Evolutionary conservation across 2,888 invertebrate genomes (phyloP).

Genomic region (Polylopha cassiicola): DNA sequence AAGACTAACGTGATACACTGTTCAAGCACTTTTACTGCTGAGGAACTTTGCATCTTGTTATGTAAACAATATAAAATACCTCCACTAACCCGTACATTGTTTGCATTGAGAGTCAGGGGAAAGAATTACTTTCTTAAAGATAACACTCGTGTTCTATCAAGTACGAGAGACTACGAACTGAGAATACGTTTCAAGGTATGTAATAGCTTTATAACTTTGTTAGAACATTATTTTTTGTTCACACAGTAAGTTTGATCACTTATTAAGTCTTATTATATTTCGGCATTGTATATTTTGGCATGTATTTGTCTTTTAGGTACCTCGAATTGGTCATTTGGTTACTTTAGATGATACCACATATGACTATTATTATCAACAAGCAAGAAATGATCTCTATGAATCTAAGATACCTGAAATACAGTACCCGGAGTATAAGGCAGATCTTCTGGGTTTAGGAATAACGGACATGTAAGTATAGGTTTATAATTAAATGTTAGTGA

Average conservation of each 20-base stretch:
- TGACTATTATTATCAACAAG: conserved; percentile 92
- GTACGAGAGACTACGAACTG: conserved; percentile 81
- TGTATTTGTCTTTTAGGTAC: conserved; percentile 67
- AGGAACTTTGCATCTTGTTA: conserved; percentile 83
- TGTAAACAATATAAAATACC: conserved; percentile 85
- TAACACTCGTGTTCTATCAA: conserved; percentile 63
- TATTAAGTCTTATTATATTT: too few species aligned
- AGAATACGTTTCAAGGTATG: conserved; percentile 87
- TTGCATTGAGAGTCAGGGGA: conserved; percentile 82
- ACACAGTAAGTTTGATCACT: too few species aligned
- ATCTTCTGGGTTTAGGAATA: conserved; percentile 89
- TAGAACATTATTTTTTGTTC: conserved; percentile 1
- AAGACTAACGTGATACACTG: conserved; percentile 61
- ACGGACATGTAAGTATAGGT: conserved; percentile 84
- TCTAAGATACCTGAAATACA: conserved; percentile 87
- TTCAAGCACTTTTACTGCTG: conserved; percentile 71
- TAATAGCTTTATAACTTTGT: conserved; percentile 5
- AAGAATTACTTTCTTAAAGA: conserved; percentile 83
- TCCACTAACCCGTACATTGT: conserved; percentile 86
- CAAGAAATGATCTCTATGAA: conserved; percentile 86
- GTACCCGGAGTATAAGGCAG: conserved; percentile 85
- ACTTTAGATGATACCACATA: conserved; percentile 85
- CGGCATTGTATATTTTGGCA: too few species aligned
- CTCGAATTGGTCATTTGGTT: conserved; percentile 78
- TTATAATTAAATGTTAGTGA: not conserved